A percentile compares a stretch with the other conserved stretches of the same genome.
phyloP scores from a whole-genome alignment of 2,888 invertebrate genomes.

The Aphidoletes aphidimyza region DNA sequence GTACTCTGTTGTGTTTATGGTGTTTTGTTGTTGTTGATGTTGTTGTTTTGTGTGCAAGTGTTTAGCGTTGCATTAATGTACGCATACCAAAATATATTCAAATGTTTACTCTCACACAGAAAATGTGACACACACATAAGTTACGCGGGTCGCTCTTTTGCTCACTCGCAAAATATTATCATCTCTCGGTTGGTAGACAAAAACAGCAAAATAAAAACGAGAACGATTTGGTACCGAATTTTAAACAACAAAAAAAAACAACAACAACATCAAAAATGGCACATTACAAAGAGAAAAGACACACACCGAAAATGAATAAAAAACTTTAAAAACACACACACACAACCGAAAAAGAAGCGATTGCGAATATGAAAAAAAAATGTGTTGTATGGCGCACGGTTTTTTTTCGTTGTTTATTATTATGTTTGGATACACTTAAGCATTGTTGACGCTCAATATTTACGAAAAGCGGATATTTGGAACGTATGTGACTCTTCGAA shows the following conservation, averaged over 20 bases:
- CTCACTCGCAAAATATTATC: neutral
- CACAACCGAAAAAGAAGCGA: neutral
- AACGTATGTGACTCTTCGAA: constrained; percentile 23
- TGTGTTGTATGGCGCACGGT: neutral
- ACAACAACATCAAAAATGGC: no score
- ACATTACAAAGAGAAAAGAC: neutral
- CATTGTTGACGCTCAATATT: constrained; percentile 31
- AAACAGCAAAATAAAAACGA: neutral
- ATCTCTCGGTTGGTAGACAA: neutral
- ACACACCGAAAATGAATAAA: neutral
- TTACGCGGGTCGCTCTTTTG: neutral
- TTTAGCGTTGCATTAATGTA: constrained; percentile 27
- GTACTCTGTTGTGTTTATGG: no score
- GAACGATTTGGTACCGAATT: neutral
- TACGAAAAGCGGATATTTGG: constrained; percentile 10
- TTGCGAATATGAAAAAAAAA: neutral
- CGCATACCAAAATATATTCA: constrained; percentile 43
- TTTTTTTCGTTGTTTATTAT: constrained; percentile 22
- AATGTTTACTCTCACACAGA: constrained; percentile 1
- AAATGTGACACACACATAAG: neutral
- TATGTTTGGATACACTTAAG: constrained; percentile 38
- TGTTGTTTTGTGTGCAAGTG: neutral
- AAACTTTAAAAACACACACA: neutral
- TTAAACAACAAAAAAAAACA: neutral
- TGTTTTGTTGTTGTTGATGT: no score